Conservation (phyloP, 1,140 invertebrate species). For the Aricia agestis region DNA sequence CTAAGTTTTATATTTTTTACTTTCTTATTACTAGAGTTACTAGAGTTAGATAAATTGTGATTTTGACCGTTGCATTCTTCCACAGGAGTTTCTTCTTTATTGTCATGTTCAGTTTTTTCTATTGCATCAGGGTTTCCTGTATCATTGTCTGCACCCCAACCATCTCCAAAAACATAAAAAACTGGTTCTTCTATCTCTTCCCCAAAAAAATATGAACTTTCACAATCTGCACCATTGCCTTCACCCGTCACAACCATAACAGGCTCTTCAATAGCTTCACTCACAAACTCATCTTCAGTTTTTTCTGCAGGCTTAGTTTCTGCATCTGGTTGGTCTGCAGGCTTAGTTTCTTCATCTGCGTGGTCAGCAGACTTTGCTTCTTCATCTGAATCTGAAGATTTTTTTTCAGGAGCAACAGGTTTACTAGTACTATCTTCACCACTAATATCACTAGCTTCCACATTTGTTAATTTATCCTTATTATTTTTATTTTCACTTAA, state of each 20-base stretch:
- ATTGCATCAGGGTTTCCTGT: conserved; percentile 80
- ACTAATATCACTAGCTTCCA: conserved; percentile 32
- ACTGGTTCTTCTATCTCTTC: conserved; percentile 85
- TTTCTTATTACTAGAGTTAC: conserved; percentile 51
- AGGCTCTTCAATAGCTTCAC: conserved; percentile 85
- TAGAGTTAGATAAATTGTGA: conserved; percentile 48
- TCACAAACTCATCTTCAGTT: conserved; percentile 39
- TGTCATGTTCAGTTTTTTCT: conserved; percentile 52
- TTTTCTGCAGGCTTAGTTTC: conserved; percentile 20
- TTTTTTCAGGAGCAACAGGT: conserved; percentile 10
- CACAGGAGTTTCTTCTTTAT: conserved; percentile 57
- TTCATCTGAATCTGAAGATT: conserved; percentile 6
- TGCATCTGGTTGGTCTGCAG: conserved; percentile 18
- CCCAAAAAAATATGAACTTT: conserved; percentile 76
- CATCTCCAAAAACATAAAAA: conserved; percentile 83
- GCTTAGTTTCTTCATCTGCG: conserved; percentile 17
- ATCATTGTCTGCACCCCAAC: conserved; percentile 82
- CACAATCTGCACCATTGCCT: conserved; percentile 84
- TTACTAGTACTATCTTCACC: conserved; percentile 29
- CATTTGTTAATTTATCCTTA: conserved; percentile 42
- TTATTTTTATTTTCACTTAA: conserved; percentile 29
- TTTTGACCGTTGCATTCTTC: conserved; percentile 67
- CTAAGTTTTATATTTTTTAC: conserved; percentile 57
- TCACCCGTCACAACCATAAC: conserved; percentile 84
- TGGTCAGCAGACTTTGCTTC: neutral